Base-by-base conservation (phyloP, 1,140 invertebrate genomes). In the Galendromus occidentalis region DNA sequence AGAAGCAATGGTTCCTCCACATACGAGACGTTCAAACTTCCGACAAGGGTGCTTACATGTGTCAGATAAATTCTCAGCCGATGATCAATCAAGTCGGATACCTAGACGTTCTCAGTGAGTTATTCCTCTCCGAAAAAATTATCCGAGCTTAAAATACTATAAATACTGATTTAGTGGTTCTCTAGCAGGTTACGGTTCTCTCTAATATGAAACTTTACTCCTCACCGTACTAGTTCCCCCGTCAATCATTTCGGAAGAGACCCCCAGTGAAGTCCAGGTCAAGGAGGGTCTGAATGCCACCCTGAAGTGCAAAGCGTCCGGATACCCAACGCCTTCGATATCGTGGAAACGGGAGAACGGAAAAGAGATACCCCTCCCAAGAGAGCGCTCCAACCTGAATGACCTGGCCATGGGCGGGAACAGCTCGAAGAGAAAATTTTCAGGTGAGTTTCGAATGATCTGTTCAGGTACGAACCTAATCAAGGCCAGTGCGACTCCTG, bases 31-130 rank as follows among this genome's bases (percentile, higher is more conserved):
- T 93, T 25, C 84, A 90, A 68, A 85, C 91, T 75, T 85, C 86
- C 72, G 91, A 96, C 78, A 84, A 86, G 68, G 91, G 91, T 28
- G 81, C 85, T 39, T 95, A 95, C 78, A 91, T 92, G 86, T 94
- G 91, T 75, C 91, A 95, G 78, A 88, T 95, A 72, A 95, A 95
- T 76, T 91, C 91, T 0, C 88, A 89, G 70, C 87, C 88, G 14
- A 91, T 92, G 86, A 69, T 70, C 12, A 69, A 66, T 22, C 87
- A 91, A 73, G 88, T 87, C 69, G 91, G 88, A 67, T 91, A 88
- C 75, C 79, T 95, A 18, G 86, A 91, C 74, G 87, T 95, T 70
- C 88, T 92, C 64, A 90, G 91, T 94, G 75, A 87, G 86, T 78
- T 42, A 44, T 65, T 66, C 28, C 44, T 47, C 18, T 47, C 28